Conservation (phyloP, 1,140 invertebrate genomes). For the Caenorhabditis inopinata region DNA sequence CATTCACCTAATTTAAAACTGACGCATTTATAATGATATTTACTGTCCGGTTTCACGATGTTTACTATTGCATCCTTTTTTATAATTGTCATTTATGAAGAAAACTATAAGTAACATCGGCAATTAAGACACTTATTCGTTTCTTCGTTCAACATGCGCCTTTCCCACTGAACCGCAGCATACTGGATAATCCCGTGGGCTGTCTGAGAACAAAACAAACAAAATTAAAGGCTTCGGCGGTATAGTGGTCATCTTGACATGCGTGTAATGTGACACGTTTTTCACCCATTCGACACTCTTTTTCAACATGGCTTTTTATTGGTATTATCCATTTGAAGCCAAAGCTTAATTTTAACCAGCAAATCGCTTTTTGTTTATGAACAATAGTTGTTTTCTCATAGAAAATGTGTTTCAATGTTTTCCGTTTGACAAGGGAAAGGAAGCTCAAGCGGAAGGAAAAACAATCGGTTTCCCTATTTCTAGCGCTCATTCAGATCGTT, state of each 20-base stretch:
- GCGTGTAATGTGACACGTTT: conserved; percentile 28
- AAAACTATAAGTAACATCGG: no score
- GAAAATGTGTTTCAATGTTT: background rate
- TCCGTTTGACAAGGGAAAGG: conserved; percentile 7
- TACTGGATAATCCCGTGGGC: background rate
- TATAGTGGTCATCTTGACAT: conserved; percentile 23
- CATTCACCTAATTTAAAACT: conserved; percentile 61
- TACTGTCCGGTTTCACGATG: no score
- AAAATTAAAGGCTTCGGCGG: conserved; percentile 25
- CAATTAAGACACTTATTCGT: no score
- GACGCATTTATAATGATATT: no score
- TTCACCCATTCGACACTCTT: conserved; percentile 14
- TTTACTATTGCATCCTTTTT: no score
- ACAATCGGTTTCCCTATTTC: background rate
- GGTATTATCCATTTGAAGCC: background rate
- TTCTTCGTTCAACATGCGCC: no score
- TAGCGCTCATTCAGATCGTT: background rate
- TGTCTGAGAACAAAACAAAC: conserved; percentile 17
- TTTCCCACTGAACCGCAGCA: no score
- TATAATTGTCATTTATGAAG: no score
- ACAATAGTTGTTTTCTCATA: background rate
- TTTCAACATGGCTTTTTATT: conserved; percentile 11
- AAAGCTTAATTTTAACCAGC: background rate
- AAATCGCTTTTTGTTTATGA: no score
- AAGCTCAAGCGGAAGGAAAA: background rate